Conservation (phyloP, 2,113 vertebrate genomes). For the Myotis brandtii region DNA sequence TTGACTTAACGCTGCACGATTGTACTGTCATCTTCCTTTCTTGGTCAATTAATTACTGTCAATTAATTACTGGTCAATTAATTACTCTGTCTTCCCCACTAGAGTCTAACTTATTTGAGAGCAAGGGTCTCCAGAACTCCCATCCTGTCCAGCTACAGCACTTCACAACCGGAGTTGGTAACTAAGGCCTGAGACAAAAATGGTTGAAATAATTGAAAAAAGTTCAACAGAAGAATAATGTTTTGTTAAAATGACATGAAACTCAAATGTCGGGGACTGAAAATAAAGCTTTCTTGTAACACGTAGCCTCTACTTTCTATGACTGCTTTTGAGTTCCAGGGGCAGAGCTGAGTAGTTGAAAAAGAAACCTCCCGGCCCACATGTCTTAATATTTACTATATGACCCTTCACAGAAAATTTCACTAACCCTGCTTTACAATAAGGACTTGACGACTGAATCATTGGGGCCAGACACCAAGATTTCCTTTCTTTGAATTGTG, state of each 20-base stretch:
- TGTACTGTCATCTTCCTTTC: background rate
- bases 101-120: background rate
- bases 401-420: background rate
- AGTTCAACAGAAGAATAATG: slow-evolving; percentile 20
- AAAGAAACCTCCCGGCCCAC: background rate
- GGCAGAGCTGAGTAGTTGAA: background rate
- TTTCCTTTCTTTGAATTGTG: background rate
- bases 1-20: background rate
- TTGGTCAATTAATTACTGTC: background rate
- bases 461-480: too few species aligned
- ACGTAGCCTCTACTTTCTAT: background rate
- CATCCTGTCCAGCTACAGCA: background rate
- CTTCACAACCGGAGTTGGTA: background rate
- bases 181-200: slow-evolving; percentile 18
- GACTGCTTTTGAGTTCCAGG: background rate
- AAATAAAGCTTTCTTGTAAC: background rate
- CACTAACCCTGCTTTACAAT: background rate
- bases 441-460: background rate
- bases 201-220: slow-evolving; percentile 21
- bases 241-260: slow-evolving; percentile 11
- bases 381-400: background rate
- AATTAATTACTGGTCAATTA: background rate
- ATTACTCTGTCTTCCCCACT: background rate
- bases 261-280: background rate
- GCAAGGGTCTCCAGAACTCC: background rate